phyloP scores from a whole-genome alignment of 2,888 invertebrate genomes.

The Yponomeuta plumbellus region DNA sequence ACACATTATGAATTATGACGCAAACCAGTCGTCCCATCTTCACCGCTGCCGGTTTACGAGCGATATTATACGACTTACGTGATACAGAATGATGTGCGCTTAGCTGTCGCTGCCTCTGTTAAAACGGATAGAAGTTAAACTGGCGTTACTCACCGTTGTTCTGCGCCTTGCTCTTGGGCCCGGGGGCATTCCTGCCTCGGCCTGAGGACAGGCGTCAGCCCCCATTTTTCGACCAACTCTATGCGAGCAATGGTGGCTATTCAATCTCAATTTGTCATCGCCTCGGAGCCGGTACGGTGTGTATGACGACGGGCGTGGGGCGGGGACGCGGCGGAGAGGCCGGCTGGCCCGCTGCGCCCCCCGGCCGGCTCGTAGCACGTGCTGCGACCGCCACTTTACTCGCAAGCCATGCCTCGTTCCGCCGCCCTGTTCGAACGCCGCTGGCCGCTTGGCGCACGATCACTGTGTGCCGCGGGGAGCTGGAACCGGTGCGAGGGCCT shows the following conservation, averaged over 20 bases:
- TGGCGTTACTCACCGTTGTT: constrained; percentile 78
- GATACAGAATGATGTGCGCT: not conserved
- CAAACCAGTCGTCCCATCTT: constrained; percentile 30
- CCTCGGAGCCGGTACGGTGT: constrained; percentile 51
- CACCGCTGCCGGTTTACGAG: constrained; percentile 34
- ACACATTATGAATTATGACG: not conserved
- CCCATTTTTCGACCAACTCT: constrained; percentile 98
- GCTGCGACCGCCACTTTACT: constrained; percentile 55
- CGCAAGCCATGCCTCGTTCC: constrained; percentile 39
- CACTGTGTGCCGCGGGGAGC: constrained; percentile 27
- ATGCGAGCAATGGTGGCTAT: constrained; percentile 97
- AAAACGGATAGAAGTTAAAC: not conserved
- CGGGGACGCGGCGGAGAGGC: constrained; percentile 56
- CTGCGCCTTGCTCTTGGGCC: constrained; percentile 82
- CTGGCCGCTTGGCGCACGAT: constrained; percentile 37
- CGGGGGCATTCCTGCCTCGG: constrained; percentile 96
- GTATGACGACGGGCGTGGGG: constrained; percentile 47
- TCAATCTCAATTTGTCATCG: constrained; percentile 74
- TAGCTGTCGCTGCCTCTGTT: not conserved
- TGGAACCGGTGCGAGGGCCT: not conserved
- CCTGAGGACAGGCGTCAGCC: constrained; percentile 98
- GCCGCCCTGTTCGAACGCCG: constrained; percentile 18
- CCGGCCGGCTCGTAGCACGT: constrained; percentile 54
- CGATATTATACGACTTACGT: constrained; percentile 24
- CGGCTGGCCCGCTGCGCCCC: constrained; percentile 67